These are phyloP conservation scores for Rissa tridactyla DNA, from an alignment of 2,113 vertebrate species.

Conservation along the genomic window DNA sequence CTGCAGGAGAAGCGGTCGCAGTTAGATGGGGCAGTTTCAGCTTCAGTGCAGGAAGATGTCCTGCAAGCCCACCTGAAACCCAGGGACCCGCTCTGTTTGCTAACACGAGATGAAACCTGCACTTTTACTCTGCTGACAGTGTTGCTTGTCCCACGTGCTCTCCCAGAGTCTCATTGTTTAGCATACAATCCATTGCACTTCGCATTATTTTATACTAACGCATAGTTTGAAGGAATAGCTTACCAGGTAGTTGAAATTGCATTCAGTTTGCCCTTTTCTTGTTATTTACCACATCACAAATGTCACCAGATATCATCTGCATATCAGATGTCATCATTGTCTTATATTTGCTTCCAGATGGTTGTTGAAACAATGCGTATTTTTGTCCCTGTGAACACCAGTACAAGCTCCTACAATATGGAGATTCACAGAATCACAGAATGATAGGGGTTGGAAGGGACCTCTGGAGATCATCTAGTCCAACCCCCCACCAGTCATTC, in stretches of 20 bases:
- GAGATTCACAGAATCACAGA: neutral
- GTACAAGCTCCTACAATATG: neutral
- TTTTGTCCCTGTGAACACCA: neutral
- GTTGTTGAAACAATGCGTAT: neutral
- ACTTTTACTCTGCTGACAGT: neutral
- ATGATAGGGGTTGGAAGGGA: too few species aligned
- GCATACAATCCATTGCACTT: neutral
- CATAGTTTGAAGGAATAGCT: neutral
- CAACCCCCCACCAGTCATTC: neutral
- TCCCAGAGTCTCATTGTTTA: neutral
- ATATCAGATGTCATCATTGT: neutral
- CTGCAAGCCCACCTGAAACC: neutral
- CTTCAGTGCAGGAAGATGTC: neutral
- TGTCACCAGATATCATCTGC: neutral
- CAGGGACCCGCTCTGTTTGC: neutral
- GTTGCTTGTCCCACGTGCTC: neutral
- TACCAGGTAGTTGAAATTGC: neutral
- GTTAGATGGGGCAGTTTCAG: neutral
- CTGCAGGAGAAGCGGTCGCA: neutral
- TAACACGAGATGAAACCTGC: neutral
- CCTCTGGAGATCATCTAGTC: too few species aligned
- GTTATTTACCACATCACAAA: neutral
- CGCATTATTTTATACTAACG: neutral
- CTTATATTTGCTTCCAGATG: neutral
- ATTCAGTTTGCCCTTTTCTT: neutral